Evolutionary conservation across 2,888 invertebrate genomes (phyloP).

Genomic region (Aromia moschata): DNA sequence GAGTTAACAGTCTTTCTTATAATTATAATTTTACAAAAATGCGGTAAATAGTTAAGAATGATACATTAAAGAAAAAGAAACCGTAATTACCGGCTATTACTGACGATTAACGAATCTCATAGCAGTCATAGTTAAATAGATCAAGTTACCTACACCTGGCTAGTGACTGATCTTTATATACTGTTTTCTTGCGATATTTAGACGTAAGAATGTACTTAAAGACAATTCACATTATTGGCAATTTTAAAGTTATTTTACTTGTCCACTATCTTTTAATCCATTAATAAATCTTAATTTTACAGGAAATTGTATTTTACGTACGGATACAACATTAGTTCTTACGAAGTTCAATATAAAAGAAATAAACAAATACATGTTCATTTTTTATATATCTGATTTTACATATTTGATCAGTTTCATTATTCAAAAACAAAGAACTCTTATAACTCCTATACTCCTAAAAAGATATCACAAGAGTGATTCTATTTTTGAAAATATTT

Average conservation of each 20-base stretch:
- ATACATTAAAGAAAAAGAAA: constrained; percentile 54
- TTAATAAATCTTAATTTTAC: constrained; percentile 37
- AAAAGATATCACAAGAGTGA: no score
- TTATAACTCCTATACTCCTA: no score
- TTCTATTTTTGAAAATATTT: no score
- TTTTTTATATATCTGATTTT: no score
- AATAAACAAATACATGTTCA: no score
- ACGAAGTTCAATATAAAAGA: no score
- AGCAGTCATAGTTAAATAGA: constrained; percentile 51
- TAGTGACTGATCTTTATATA: constrained; percentile 40
- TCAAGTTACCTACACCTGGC: constrained; percentile 47
- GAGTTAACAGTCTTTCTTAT: constrained; percentile 39
- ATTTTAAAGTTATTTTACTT: constrained; percentile 37
- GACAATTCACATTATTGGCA: constrained; percentile 33
- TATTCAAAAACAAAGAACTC: no score
- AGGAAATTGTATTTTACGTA: not conserved
- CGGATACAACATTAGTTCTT: no score
- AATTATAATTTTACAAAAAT: constrained; percentile 58
- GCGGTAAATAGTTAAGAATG: constrained; percentile 58
- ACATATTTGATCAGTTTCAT: no score
- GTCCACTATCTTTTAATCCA: constrained; percentile 32
- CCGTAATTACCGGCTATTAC: constrained; percentile 58
- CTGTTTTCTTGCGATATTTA: constrained; percentile 37
- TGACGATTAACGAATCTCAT: constrained; percentile 51
- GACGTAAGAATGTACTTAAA: constrained; percentile 37